Evolutionary conservation across 1,140 invertebrate species (phyloP).

Genomic region (Lanistes nyassanus): DNA sequence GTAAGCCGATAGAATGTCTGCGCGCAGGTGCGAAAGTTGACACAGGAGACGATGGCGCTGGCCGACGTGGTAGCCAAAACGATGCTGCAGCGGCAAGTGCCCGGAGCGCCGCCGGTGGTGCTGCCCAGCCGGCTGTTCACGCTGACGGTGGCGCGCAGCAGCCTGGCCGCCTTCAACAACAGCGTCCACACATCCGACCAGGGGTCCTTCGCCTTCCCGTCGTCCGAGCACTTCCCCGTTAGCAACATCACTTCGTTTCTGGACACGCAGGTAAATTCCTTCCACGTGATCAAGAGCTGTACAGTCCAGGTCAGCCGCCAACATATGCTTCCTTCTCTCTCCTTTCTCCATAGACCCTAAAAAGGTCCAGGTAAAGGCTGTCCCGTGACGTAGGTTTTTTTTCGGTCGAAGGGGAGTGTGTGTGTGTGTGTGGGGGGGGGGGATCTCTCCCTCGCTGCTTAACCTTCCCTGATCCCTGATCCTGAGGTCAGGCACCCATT

Average conservation of each 20-base stretch:
- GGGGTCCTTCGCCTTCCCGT: conserved; percentile 44
- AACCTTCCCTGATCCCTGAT: too few species aligned
- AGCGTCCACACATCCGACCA: conserved; percentile 27
- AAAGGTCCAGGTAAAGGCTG: too few species aligned
- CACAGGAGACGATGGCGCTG: conserved; percentile 39
- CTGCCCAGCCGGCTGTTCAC: conserved; percentile 39
- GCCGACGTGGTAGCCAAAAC: conserved; percentile 41
- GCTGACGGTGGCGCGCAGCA: conserved; percentile 38
- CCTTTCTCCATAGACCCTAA: too few species aligned
- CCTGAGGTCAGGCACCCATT: too few species aligned
- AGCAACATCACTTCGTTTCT: conserved; percentile 32
- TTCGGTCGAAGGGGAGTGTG: too few species aligned
- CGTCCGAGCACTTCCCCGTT: conserved; percentile 29
- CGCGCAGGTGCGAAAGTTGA: conserved; percentile 38
- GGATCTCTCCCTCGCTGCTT: too few species aligned
- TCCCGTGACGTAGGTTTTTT: too few species aligned
- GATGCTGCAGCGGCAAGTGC: conserved; percentile 39
- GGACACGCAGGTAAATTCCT: conserved; percentile 48
- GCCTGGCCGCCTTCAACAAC: conserved; percentile 36
- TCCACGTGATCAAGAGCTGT: too few species aligned
- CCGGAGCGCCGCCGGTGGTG: conserved; percentile 43
- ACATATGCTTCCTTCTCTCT: too few species aligned
- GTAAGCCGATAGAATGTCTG: too few species aligned
- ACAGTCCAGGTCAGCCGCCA: too few species aligned
- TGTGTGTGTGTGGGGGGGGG: too few species aligned